Percentiles rank a stretch among this genome's conserved stretches.
These are phyloP conservation scores for Cyprinella venusta DNA, from an alignment of 2,797 vertebrate species.

Conservation along the genomic window DNA sequence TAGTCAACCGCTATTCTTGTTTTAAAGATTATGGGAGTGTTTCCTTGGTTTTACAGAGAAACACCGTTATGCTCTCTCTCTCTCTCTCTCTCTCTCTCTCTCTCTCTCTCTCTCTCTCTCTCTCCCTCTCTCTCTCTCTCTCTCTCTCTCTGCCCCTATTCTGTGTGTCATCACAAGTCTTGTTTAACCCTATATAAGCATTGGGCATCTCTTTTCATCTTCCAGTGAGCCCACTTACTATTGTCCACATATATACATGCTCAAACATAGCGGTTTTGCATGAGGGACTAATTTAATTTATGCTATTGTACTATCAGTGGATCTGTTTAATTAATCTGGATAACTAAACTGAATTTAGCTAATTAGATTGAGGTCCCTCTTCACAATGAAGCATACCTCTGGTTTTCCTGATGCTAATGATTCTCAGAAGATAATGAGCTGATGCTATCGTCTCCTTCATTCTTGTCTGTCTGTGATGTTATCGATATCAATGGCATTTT, in stretches of 20 bases:
- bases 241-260: not conserved
- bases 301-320: not conserved
- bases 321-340: not conserved
- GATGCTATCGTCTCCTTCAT: not conserved
- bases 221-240: not conserved
- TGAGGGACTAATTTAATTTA: not conserved
- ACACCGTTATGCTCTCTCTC: not conserved
- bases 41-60: slow-evolving; percentile 12
- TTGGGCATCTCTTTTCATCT: not conserved
- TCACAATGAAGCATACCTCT: not conserved
- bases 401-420: not conserved
- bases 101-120: not conserved
- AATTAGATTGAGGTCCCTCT: not conserved
- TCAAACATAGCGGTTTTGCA: not conserved
- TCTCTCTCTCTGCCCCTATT: not conserved
- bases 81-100: slow-evolving; percentile 3
- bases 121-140: slow-evolving; percentile 3
- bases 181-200: not conserved
- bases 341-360: slow-evolving; percentile 8
- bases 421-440: not conserved
- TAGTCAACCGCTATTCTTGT: not conserved
- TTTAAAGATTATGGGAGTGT: not conserved
- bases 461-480: not conserved
- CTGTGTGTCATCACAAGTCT: not conserved
- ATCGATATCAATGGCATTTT: not conserved